Conservation (phyloP, 2,113 vertebrate species). For the Tylochromis polylepis region DNA sequence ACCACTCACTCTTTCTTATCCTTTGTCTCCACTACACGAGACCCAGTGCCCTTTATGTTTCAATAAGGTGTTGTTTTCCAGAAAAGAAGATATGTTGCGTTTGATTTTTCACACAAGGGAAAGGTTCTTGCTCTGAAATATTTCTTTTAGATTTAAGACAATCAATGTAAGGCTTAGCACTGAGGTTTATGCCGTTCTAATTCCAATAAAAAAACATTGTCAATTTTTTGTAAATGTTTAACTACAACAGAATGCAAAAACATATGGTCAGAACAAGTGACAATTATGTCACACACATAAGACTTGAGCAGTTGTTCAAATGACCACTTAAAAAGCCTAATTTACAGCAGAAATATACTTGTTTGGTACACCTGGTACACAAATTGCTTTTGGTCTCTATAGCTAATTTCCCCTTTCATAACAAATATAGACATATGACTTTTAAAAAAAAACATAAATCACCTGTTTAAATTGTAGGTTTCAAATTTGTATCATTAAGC, state of each 20-base stretch:
- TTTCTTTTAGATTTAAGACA: not conserved
- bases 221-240: not conserved
- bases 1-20: constrained; percentile 8
- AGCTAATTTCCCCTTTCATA: not conserved
- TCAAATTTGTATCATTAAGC: not conserved
- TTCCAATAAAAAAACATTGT: not conserved
- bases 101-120: not conserved
- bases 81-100: not conserved
- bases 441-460: fast-evolving
- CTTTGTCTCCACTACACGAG: not conserved
- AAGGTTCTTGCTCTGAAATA: not conserved
- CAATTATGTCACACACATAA: not conserved
- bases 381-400: not conserved
- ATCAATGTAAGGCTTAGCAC: fast-evolving
- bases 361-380: not conserved
- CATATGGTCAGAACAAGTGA: not conserved
- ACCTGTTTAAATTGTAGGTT: not conserved
- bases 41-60: not conserved
- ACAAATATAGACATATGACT: not conserved
- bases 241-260: not conserved
- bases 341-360: not conserved
- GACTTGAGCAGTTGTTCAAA: not conserved
- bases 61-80: not conserved
- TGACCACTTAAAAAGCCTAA: not conserved
- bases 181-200: not conserved